A percentile compares a stretch with the other conserved stretches of the same genome.
Evolutionary conservation across 2,797 vertebrate species (phyloP).

Genomic region (Morus bassanus): DNA sequence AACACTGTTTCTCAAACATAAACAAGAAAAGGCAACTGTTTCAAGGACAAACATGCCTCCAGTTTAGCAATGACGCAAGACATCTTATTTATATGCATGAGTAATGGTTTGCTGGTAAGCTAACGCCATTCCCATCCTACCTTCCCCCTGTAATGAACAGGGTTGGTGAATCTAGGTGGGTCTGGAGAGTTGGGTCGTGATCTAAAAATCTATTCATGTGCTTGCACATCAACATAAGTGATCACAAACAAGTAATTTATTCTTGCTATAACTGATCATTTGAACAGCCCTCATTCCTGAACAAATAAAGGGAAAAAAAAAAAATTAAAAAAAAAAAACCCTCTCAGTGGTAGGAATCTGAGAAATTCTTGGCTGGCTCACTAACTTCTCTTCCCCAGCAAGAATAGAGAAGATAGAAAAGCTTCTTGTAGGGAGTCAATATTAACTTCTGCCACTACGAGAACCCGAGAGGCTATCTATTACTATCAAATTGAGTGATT

Average conservation of each 20-base stretch:
- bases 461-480: not conserved
- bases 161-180: not conserved
- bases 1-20: not conserved
- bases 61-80: not conserved
- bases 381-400: not conserved
- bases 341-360: not conserved
- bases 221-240: not conserved
- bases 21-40: not conserved
- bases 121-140: not conserved
- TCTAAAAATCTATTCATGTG: not conserved
- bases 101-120: not conserved
- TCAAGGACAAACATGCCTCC: fast-evolving
- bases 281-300: not conserved
- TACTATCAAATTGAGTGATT: not conserved
- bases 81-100: not conserved
- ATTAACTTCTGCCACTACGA: not conserved
- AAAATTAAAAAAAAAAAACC: not conserved
- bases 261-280: not conserved
- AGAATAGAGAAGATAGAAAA: not conserved
- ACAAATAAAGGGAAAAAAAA: not conserved
- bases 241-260: not conserved
- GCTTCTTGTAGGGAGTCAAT: not conserved
- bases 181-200: not conserved
- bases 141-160: not conserved
- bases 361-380: not conserved